These are phyloP conservation scores for Ametastegia equiseti DNA, from an alignment of 2,888 invertebrate genomes.

Conservation along the genomic window DNA sequence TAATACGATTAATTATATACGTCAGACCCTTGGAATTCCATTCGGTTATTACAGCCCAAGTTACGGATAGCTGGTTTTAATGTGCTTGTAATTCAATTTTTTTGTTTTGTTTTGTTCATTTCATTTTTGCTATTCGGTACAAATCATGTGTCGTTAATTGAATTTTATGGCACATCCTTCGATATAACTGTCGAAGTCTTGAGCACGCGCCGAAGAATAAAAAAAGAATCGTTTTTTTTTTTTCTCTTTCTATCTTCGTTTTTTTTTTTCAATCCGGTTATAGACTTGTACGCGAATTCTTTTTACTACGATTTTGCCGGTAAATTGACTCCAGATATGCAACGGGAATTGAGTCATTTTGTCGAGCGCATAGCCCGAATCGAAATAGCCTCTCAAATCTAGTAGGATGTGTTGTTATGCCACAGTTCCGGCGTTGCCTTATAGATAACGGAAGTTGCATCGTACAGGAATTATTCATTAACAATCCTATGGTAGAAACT, in stretches of 20 bases:
- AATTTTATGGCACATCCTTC: too few relatives aligned
- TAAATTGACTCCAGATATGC: too few relatives aligned
- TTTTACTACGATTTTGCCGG: too few relatives aligned
- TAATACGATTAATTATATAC: constrained; percentile 8
- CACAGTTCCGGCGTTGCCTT: constrained; percentile 49
- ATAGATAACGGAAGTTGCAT: constrained; percentile 49
- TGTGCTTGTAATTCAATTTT: not conserved
- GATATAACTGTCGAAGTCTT: too few relatives aligned
- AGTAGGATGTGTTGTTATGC: constrained; percentile 34
- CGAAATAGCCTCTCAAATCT: not conserved
- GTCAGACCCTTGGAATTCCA: not conserved
- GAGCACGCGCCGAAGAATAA: too few relatives aligned
- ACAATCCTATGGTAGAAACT: not conserved
- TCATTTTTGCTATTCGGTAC: not conserved
- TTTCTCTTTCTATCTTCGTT: too few relatives aligned
- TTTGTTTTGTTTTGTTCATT: not conserved
- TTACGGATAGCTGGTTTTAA: not conserved
- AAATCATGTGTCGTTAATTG: too few relatives aligned
- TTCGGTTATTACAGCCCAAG: not conserved
- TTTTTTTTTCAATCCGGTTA: too few relatives aligned
- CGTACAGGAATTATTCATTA: constrained; percentile 46
- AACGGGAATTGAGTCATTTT: not conserved
- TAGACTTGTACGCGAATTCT: too few relatives aligned
- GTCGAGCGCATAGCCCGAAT: not conserved
- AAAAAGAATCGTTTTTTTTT: too few relatives aligned